These are phyloP conservation scores for Phyto melanocephala DNA, from an alignment of 2,888 invertebrate species.

Conservation along the genomic window DNA sequence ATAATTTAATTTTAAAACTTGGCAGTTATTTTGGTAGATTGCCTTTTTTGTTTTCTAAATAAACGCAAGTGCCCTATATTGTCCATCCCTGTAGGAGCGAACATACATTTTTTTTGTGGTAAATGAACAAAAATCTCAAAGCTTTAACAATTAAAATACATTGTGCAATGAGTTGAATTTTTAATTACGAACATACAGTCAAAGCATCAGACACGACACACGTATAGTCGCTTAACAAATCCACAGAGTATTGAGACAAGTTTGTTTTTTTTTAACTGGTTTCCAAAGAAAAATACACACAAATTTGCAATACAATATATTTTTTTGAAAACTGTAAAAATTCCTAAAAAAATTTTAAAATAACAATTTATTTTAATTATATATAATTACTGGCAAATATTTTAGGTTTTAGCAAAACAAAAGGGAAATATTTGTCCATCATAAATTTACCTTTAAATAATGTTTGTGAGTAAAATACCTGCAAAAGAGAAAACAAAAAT, in stretches of 20 bases:
- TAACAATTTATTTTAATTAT: constrained; percentile 3
- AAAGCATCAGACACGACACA: neutral
- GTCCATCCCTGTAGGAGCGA: neutral
- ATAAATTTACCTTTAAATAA: constrained; percentile 3
- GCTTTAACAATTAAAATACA: constrained; percentile 53
- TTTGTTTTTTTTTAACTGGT: constrained; percentile 23
- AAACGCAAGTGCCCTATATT: neutral
- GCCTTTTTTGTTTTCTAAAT: neutral
- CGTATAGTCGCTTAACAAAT: neutral
- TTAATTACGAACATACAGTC: constrained; percentile 23
- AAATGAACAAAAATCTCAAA: neutral
- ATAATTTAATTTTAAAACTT: neutral
- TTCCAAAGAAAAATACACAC: constrained; percentile 28
- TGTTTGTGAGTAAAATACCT: neutral
- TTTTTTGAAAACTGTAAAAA: neutral
- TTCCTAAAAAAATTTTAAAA: neutral
- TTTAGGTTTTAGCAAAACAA: neutral
- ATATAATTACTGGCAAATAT: neutral
- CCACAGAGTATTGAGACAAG: constrained; percentile 2
- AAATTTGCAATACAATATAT: neutral
- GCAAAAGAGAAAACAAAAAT: neutral
- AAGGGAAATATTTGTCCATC: neutral
- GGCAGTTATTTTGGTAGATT: neutral
- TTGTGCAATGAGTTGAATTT: constrained; percentile 60
- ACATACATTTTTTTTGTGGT: neutral